These are phyloP conservation scores for Oscheius sp. DNA, from an alignment of 2,888 invertebrate species.

Conservation along the genomic window DNA sequence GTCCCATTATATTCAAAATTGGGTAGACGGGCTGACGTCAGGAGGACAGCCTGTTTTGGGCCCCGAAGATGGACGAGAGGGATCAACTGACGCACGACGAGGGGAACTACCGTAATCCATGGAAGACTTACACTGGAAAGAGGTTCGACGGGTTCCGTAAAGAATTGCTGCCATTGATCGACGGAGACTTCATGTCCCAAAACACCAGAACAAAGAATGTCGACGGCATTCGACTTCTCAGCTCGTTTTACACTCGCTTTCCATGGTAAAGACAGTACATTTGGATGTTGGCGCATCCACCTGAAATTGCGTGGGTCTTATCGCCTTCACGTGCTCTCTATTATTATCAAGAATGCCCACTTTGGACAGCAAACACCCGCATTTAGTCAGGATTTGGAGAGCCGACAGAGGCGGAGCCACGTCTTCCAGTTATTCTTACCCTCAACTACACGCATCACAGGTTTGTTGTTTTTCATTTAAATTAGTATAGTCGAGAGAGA, in stretches of 20 bases:
- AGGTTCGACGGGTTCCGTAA: constrained; percentile 69
- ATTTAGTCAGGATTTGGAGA: not conserved
- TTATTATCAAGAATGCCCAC: not conserved
- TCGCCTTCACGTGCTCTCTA: not conserved
- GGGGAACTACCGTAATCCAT: not conserved
- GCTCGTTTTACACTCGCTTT: constrained; percentile 87
- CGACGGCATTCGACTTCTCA: constrained; percentile 92
- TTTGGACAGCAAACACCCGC: not conserved
- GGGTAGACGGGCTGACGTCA: constrained; percentile 22
- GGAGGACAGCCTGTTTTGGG: not conserved
- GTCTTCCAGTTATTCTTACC: not conserved
- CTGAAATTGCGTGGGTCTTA: constrained; percentile 73
- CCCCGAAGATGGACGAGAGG: constrained; percentile 20
- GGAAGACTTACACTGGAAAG: constrained; percentile 63
- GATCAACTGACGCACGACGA: constrained; percentile 13
- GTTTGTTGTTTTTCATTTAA: not conserved
- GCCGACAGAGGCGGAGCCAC: not conserved
- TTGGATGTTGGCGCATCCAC: constrained; percentile 94
- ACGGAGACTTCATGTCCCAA: constrained; percentile 66
- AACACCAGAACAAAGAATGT: constrained; percentile 75
- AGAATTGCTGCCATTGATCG: constrained; percentile 68
- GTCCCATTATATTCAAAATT: constrained; percentile 12
- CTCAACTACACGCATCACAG: not conserved
- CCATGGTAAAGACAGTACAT: constrained; percentile 86
- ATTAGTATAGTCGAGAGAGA: too few species aligned